Evolutionary conservation across 2,888 invertebrate species (phyloP), one percentile per base, ranked within the genome.

Genomic region (Autographa gamma): DNA sequence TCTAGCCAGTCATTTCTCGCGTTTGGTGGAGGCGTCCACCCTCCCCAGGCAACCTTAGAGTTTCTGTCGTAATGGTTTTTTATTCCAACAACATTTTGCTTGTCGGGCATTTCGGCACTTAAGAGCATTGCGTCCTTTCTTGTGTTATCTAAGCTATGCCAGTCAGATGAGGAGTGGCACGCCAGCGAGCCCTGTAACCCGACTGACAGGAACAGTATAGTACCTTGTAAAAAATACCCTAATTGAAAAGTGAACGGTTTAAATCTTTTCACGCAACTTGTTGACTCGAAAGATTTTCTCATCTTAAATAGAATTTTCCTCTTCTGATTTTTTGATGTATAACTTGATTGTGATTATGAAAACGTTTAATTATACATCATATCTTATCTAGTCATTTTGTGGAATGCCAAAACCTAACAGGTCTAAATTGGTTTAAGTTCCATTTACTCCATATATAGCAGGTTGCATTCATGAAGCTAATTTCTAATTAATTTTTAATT

Each of bases 401-500:
- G 48, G 48, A 48, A 5, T 7, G 48, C 48, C n/a, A 16, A n/a
- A n/a, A 48, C n/a, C n/a, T n/a, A 56, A 56, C 4, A 19, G 11
- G 13, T 13, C 19, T 56, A 56, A 11, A 56, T 25, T 25, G 7
- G 2, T 32, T 32, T 25, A 25, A 11, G 9, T 25, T 14, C 25
- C 8, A 11, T 38, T n/a, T 32, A 59, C 31, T n/a, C 32, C 8
- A 59, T 14, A 31, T 31, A 58, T 14, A 16, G 7, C 7, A 32
- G 25, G 32, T 25, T 31, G 16, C 32, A 25, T 59, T 32, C 7
- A 25, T 32, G 25, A 32, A 59, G 54, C 9, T 59, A 32, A 59
- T 59, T 59, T 59, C 32, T n/a, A 59, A 59, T 59, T 59, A 16
- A 32, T 59, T 59, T 59, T 59, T 31, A 0, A 59, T 59, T 59